These are phyloP conservation scores for Ecliptopera silaceata DNA, from an alignment of 2,888 invertebrate species.

Conservation along the genomic window DNA sequence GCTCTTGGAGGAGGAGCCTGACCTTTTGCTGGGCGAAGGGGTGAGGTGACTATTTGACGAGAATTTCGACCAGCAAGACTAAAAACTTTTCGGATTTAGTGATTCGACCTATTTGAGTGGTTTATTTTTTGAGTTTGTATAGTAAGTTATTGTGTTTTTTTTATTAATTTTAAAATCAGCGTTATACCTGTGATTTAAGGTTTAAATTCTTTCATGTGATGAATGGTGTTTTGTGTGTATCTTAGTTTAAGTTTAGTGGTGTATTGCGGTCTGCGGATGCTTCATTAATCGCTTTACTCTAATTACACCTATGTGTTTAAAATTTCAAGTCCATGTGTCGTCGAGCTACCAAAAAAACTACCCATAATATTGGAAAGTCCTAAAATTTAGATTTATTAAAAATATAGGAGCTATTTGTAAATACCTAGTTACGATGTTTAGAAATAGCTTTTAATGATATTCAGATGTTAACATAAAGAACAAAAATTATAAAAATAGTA, in stretches of 20 bases:
- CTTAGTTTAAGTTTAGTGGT: constrained; percentile 55
- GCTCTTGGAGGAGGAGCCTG: constrained; percentile 73
- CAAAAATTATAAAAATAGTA: constrained; percentile 74
- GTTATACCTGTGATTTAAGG: constrained; percentile 71
- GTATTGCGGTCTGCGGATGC: constrained; percentile 47
- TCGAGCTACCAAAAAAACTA: constrained; percentile 41
- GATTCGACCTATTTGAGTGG: constrained; percentile 64
- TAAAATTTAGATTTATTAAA: constrained; percentile 44
- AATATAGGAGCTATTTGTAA: constrained; percentile 70
- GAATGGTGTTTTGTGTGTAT: constrained; percentile 57
- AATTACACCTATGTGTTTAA: constrained; percentile 41
- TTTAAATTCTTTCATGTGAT: constrained; percentile 70
- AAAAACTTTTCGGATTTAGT: constrained; percentile 51
- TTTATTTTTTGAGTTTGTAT: constrained; percentile 69
- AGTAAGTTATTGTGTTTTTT: constrained; percentile 78
- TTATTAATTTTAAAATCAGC: constrained; percentile 59
- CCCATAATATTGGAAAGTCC: constrained; percentile 43
- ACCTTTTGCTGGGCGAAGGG: constrained; percentile 69
- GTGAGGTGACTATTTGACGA: constrained; percentile 73
- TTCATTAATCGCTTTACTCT: constrained; percentile 47
- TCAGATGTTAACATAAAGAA: constrained; percentile 56
- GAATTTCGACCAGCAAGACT: constrained; percentile 61
- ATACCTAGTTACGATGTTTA: constrained; percentile 58
- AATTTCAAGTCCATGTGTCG: constrained; percentile 47
- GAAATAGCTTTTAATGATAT: constrained; percentile 74